Percentiles rank a stretch among this genome's conserved stretches.
These are phyloP conservation scores for Diachasmimorpha longicaudata DNA, from an alignment of 1,140 invertebrate species.

Conservation along the genomic window DNA sequence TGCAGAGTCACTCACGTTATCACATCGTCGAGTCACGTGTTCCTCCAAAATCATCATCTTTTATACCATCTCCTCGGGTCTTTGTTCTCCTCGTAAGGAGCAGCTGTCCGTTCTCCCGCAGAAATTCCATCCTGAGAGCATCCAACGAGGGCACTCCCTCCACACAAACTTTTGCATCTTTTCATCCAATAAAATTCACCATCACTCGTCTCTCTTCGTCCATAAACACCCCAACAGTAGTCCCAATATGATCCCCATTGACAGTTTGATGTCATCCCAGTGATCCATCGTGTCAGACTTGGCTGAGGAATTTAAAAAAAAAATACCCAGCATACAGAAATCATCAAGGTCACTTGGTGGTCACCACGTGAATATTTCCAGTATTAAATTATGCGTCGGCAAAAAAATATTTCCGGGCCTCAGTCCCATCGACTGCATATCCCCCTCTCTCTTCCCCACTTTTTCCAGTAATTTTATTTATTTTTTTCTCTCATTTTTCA, in stretches of 20 bases:
- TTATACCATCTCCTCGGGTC: conserved; percentile 47
- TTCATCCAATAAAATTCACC: not conserved
- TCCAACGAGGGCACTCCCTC: conserved; percentile 33
- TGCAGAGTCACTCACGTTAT: not conserved
- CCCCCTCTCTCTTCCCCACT: conserved; percentile 5
- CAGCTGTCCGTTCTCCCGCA: conserved; percentile 52
- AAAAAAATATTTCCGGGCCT: conserved; percentile 19
- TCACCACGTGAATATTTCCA: not conserved
- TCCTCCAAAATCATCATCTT: conserved; percentile 53
- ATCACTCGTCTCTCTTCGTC: not conserved
- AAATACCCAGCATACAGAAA: not conserved
- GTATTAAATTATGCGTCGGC: conserved; percentile 2
- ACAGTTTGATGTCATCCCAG: not conserved
- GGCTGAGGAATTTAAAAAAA: not conserved
- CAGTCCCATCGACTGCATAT: not conserved
- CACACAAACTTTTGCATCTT: not conserved
- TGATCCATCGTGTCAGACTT: not conserved
- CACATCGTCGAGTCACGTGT: conserved; percentile 47
- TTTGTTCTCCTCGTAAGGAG: not conserved
- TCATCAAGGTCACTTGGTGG: conserved; percentile 9
- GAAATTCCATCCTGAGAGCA: conserved; percentile 55
- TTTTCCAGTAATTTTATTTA: conserved; percentile 1
- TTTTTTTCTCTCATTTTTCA: not conserved
- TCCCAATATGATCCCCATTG: not conserved
- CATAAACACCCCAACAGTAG: not conserved